Base-by-base conservation (phyloP, 2,113 vertebrate genomes). In the Vimba vimba region DNA sequence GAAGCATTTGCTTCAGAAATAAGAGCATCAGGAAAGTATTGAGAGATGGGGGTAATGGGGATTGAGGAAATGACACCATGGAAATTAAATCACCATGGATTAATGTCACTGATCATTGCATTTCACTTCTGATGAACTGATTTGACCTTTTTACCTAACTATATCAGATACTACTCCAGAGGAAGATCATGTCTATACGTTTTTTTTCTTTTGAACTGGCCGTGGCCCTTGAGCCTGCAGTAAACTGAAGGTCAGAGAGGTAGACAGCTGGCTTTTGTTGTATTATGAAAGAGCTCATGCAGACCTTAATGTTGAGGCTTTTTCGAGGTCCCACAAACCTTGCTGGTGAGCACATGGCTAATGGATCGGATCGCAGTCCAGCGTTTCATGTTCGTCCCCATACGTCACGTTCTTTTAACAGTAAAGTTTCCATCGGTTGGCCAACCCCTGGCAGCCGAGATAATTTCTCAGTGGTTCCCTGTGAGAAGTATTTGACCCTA, bases 401-500 rank as follows among this genome's bases (percentile, higher is more conserved):
- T 81, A 33, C 19, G 23, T 84, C 81, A 84, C 57, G n/a, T 62
- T 47, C 17, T 39, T 2, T 60, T 43, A 64, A 27, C 77, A 7
- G 68, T 43, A 83, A 83, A 73, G 77, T 86, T 86, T 85, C 87
- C 82, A 69, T 85, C 76, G 66, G 57, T 60, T 47, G 39, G n/a
- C 47, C 12, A 25, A 66, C 71, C 45, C 50, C 23, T 79, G 52
- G 73, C 80, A 30, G 64, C 25, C 7, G 57, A 23, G 36, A 9
- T 68, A 10, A 39, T 84, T 79, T 23, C 69, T 59, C 43, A 15
- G 57, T 25, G 59, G 76, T 25, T 80, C 59, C 45, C 82, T 21
- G 39, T 2, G 10, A 52, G 64, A 78, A 25, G 73, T 57, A 55
- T 85, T 85, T 85, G 60, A 80, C 62, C 85, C 83, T 82, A 73